These are phyloP conservation scores for Novumbra hubbsi DNA, from an alignment of 2,797 vertebrate species.

Conservation along the genomic window DNA sequence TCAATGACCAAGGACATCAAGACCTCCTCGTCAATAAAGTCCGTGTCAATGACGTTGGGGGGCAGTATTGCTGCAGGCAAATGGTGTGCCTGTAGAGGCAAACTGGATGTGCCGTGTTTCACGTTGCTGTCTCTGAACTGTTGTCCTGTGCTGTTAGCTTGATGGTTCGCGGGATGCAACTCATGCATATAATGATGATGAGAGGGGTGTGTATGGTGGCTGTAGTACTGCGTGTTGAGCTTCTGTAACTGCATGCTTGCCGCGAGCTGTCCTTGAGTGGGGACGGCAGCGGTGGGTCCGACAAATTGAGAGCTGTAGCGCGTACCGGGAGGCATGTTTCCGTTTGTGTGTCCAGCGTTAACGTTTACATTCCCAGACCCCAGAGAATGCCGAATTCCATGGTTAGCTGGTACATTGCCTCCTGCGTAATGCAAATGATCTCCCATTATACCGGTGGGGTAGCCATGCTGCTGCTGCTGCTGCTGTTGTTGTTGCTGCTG, in stretches of 20 bases:
- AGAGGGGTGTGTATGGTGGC: conserved; percentile 77
- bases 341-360: conserved; percentile 67
- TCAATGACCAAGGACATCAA: conserved; percentile 88
- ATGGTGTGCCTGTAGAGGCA: conserved; percentile 76
- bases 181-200: conserved; percentile 86
- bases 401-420: conserved; percentile 74
- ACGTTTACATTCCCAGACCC: conserved; percentile 77
- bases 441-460: conserved; percentile 77
- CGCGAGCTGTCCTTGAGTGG: conserved; percentile 79
- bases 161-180: conserved; percentile 79
- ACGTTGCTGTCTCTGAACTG: conserved; percentile 84
- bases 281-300: conserved; percentile 67
- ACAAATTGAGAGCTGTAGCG: conserved; percentile 82
- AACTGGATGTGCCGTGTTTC: conserved; percentile 72
- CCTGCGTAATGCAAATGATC: conserved; percentile 83
- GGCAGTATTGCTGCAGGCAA: conserved; percentile 83
- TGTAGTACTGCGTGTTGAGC: conserved; percentile 88
- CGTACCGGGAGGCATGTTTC: conserved; percentile 72
- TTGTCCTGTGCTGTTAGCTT: conserved; percentile 80
- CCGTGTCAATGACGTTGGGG: conserved; percentile 89
- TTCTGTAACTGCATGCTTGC: conserved; percentile 89
- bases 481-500: conserved; percentile 60
- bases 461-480: conserved; percentile 83
- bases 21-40: conserved; percentile 89
- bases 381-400: conserved; percentile 79